These are phyloP conservation scores for Dipodomys merriami DNA, from an alignment of 2,113 vertebrate genomes.

Conservation along the genomic window DNA sequence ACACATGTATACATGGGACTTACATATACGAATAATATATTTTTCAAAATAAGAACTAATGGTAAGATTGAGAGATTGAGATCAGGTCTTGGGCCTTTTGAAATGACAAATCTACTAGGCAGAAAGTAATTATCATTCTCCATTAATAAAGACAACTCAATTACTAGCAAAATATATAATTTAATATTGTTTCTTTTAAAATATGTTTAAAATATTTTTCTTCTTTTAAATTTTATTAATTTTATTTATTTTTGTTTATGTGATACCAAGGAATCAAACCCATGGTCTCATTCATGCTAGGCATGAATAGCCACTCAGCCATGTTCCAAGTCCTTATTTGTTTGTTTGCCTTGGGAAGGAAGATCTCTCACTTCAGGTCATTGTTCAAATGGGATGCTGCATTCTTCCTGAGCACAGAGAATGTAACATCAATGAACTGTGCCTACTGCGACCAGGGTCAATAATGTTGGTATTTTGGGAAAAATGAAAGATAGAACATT, in stretches of 20 bases:
- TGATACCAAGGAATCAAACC: too few species aligned
- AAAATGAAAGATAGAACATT: not conserved
- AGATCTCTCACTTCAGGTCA: not conserved
- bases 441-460: not conserved
- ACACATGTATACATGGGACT: not conserved
- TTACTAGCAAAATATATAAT: not conserved
- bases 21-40: constrained; percentile 1
- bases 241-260: too few species aligned
- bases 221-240: too few species aligned
- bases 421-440: not conserved
- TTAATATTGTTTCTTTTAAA: not conserved
- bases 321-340: not conserved
- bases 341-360: constrained; percentile 11
- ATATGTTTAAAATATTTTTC: too few species aligned
- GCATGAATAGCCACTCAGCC: too few species aligned
- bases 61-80: not conserved
- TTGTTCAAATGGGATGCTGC: not conserved
- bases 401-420: not conserved
- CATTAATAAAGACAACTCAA: constrained; percentile 29
- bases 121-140: constrained; percentile 62
- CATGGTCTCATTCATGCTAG: too few species aligned
- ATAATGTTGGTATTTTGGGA: not conserved
- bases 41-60: constrained; percentile 41
- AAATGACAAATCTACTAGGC: not conserved
- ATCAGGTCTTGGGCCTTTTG: not conserved